These are phyloP conservation scores for Temnothorax curvispinosus DNA, from an alignment of 1,140 invertebrate species.

Conservation along the genomic window DNA sequence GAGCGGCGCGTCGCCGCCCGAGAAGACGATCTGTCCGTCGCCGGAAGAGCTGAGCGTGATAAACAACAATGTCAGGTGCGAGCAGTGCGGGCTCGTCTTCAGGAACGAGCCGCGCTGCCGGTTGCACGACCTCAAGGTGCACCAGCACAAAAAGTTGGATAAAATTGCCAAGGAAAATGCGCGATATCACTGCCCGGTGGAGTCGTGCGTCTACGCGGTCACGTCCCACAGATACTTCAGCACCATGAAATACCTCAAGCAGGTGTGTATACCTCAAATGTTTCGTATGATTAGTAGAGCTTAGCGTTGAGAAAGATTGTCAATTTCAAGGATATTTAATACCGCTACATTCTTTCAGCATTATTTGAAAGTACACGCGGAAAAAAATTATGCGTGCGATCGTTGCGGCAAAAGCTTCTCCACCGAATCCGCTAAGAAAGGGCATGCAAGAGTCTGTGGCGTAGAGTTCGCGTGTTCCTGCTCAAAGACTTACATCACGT, in stretches of 20 bases:
- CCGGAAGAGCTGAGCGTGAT: slow-evolving; percentile 82
- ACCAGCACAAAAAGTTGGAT: slow-evolving; percentile 79
- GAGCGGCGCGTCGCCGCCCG: neutral
- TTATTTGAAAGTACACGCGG: slow-evolving; percentile 88
- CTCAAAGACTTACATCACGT: slow-evolving; percentile 84
- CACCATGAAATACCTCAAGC: slow-evolving; percentile 84
- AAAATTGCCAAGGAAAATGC: slow-evolving; percentile 78
- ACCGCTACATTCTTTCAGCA: slow-evolving; percentile 83
- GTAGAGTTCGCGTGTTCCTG: slow-evolving; percentile 86
- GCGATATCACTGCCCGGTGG: slow-evolving; percentile 83
- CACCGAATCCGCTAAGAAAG: slow-evolving; percentile 83
- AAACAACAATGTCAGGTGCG: slow-evolving; percentile 81
- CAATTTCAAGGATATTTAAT: neutral
- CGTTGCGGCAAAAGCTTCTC: slow-evolving; percentile 87
- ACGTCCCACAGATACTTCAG: slow-evolving; percentile 81
- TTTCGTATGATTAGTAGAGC: neutral
- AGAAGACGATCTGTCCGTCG: slow-evolving; percentile 80
- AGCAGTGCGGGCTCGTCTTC: slow-evolving; percentile 81
- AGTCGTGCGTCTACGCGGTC: slow-evolving; percentile 81
- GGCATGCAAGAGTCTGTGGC: slow-evolving; percentile 86
- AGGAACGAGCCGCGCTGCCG: slow-evolving; percentile 80
- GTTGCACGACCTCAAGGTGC: slow-evolving; percentile 83
- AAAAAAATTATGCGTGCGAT: slow-evolving; percentile 86
- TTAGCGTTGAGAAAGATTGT: neutral
- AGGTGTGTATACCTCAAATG: slow-evolving; percentile 73